These are phyloP conservation scores for Stenichneumon culpator DNA, from an alignment of 2,888 invertebrate species.

Conservation along the genomic window DNA sequence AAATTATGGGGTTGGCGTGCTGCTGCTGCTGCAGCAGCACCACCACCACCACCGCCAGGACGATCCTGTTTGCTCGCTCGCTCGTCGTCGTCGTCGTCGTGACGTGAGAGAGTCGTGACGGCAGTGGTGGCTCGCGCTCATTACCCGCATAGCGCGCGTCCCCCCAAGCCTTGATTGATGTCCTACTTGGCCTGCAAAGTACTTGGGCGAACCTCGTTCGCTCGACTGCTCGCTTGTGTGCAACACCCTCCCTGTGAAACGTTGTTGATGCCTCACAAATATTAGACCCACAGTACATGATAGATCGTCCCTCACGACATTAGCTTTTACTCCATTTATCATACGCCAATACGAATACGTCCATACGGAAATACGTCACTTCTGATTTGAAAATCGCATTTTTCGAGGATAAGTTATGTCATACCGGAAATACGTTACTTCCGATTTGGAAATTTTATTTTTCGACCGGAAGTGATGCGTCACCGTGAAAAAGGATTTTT, in stretches of 20 bases:
- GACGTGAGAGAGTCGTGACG: constrained; percentile 59
- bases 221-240: constrained; percentile 44
- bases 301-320: constrained; percentile 40
- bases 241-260: constrained; percentile 42
- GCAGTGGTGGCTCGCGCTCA: constrained; percentile 62
- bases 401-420: too few relatives aligned
- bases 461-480: not conserved
- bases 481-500: not conserved
- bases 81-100: constrained; percentile 55
- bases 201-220: constrained; percentile 64
- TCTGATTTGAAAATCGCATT: not conserved
- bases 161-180: constrained; percentile 66
- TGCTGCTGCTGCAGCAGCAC: constrained; percentile 36
- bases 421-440: not conserved
- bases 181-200: constrained; percentile 67
- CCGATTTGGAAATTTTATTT: not conserved
- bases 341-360: constrained; percentile 10
- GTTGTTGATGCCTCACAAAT: constrained; percentile 61
- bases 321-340: constrained; percentile 39
- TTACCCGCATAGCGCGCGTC: constrained; percentile 65
- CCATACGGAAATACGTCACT: not conserved
- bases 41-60: constrained; percentile 43
- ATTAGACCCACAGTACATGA: constrained; percentile 51
- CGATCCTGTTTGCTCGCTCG: constrained; percentile 54
- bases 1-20: constrained; percentile 67